Evolutionary conservation across 2,797 vertebrate species (phyloP).

Genomic region (Cephalopachus bancanus): DNA sequence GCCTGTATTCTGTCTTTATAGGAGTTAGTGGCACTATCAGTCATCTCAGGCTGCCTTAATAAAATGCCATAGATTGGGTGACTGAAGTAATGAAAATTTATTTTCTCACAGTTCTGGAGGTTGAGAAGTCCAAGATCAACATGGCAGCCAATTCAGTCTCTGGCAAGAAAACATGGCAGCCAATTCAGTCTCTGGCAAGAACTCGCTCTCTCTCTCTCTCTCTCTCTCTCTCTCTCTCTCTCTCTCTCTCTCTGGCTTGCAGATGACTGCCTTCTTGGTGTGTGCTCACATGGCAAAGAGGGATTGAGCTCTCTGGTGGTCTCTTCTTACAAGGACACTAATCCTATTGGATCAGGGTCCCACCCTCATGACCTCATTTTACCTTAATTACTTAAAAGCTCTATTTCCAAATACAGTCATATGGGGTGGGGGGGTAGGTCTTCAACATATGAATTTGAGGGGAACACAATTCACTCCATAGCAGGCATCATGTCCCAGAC

Average conservation of each 20-base stretch:
- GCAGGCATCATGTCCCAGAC: background rate
- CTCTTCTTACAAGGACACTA: background rate
- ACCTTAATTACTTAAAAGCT: background rate
- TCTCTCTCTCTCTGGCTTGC: background rate
- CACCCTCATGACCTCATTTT: background rate
- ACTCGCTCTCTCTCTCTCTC: background rate
- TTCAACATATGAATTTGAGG: background rate
- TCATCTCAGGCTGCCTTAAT: background rate
- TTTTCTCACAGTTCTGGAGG: background rate
- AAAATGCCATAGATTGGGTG: background rate
- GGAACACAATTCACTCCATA: background rate
- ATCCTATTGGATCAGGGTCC: background rate
- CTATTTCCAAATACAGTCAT: background rate
- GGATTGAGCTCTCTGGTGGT: background rate
- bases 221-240: too few relatives aligned
- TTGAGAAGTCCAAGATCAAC: background rate
- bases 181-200: background rate
- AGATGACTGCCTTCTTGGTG: background rate
- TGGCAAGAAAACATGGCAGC: background rate
- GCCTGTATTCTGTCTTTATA: background rate
- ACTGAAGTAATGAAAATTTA: background rate
- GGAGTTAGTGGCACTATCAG: background rate
- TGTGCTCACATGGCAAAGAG: background rate
- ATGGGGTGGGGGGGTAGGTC: too few relatives aligned
- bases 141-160: background rate